phyloP scores from a whole-genome alignment of 2,113 vertebrate genomes.

The Callipepla californica region DNA sequence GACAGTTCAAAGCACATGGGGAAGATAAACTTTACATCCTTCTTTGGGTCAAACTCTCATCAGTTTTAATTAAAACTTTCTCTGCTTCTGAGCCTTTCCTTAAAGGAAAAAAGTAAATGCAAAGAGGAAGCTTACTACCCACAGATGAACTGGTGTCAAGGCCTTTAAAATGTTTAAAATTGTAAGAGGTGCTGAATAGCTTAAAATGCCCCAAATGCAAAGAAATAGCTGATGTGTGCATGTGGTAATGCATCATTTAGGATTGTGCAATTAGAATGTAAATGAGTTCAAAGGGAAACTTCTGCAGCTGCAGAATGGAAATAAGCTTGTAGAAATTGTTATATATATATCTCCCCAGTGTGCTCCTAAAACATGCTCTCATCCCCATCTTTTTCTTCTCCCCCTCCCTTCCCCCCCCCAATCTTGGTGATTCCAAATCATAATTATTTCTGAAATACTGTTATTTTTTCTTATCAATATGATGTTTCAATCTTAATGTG shows the following conservation, averaged over 20 bases:
- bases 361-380: neutral
- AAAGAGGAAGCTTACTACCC: neutral
- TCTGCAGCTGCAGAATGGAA: neutral
- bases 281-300: conserved; percentile 6
- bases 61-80: neutral
- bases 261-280: neutral
- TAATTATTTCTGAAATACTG: neutral
- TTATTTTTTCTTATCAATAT: neutral
- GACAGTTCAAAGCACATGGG: neutral
- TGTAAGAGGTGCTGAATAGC: neutral
- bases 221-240: neutral
- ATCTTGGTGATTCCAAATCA: neutral
- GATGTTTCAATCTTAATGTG: neutral
- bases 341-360: neutral
- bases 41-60: neutral
- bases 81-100: neutral
- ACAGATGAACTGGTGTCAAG: neutral
- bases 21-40: neutral
- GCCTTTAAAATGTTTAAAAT: neutral
- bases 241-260: neutral
- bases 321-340: neutral
- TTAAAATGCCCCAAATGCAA: neutral
- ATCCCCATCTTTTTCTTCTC: neutral
- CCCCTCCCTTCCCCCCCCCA: neutral
- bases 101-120: neutral